phyloP scores from a whole-genome alignment of 2,888 invertebrate species.

The Rhabditoides inermis region DNA sequence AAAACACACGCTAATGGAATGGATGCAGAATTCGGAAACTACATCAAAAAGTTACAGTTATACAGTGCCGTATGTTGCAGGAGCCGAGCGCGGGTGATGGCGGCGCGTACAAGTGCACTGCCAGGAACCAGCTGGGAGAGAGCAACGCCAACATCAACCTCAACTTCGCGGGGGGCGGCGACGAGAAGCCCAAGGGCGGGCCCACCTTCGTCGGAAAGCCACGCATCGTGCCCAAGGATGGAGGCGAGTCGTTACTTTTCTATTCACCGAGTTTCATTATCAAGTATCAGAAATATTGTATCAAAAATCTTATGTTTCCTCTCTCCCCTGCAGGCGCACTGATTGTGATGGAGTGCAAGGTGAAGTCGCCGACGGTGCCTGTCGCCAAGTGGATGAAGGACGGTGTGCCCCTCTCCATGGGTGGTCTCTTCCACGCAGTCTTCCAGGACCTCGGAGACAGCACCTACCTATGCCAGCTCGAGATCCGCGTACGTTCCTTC shows the following conservation, averaged over 20 bases:
- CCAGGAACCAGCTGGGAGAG: constrained; percentile 94
- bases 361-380: constrained; percentile 78
- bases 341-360: constrained; percentile 89
- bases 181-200: constrained; percentile 34
- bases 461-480: constrained; percentile 51
- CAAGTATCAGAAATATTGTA: no score
- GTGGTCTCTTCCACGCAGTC: constrained; percentile 45
- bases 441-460: constrained; percentile 51
- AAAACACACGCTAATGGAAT: not conserved
- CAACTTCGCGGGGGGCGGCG: constrained; percentile 89
- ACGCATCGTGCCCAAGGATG: constrained; percentile 93
- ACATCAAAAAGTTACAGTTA: no score
- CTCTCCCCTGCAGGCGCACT: constrained; percentile 73
- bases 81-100: constrained; percentile 92
- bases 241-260: no score
- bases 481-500: constrained; percentile 44
- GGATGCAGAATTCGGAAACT: not conserved
- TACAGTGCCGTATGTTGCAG: constrained; percentile 53
- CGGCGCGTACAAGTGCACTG: constrained; percentile 97
- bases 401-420: constrained; percentile 42
- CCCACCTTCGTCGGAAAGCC: constrained; percentile 97
- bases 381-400: constrained; percentile 56
- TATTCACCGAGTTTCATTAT: no score
- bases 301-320: no score
- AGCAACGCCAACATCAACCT: constrained; percentile 99